These are phyloP conservation scores for Lepidochitona cinerea DNA, from an alignment of 2,888 invertebrate species.

Conservation along the genomic window DNA sequence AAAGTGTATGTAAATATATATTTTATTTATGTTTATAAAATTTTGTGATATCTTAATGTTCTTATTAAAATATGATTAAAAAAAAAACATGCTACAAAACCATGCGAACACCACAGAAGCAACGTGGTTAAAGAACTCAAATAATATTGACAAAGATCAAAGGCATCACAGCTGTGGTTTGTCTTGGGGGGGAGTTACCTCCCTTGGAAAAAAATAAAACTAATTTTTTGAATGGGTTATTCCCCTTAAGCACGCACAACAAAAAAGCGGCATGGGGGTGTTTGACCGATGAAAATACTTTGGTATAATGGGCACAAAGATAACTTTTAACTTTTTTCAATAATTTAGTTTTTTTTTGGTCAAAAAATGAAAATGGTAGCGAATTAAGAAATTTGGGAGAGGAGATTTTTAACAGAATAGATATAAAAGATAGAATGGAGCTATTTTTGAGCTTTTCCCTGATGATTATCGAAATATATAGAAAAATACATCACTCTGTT, in stretches of 20 bases:
- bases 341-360: neutral
- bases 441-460: conserved; percentile 7
- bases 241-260: too few relatives aligned
- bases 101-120: neutral
- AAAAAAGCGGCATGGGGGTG: too few relatives aligned
- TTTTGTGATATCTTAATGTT: neutral
- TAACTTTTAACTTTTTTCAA: too few relatives aligned
- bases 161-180: conserved; percentile 1
- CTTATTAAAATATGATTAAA: neutral
- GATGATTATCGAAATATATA: conserved; percentile 5
- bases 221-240: too few relatives aligned
- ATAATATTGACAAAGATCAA: neutral
- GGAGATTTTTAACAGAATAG: too few relatives aligned
- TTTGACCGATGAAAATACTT: too few relatives aligned
- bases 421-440: conserved; percentile 6
- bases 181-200: neutral
- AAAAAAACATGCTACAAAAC: neutral
- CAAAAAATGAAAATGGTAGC: too few relatives aligned
- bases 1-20: neutral
- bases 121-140: neutral
- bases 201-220: neutral
- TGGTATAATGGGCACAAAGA: too few relatives aligned
- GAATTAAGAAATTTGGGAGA: too few relatives aligned
- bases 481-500: conserved; percentile 4
- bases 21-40: neutral